phyloP scores from a whole-genome alignment of 2,888 invertebrate species.

The Diplolepis rosae region DNA sequence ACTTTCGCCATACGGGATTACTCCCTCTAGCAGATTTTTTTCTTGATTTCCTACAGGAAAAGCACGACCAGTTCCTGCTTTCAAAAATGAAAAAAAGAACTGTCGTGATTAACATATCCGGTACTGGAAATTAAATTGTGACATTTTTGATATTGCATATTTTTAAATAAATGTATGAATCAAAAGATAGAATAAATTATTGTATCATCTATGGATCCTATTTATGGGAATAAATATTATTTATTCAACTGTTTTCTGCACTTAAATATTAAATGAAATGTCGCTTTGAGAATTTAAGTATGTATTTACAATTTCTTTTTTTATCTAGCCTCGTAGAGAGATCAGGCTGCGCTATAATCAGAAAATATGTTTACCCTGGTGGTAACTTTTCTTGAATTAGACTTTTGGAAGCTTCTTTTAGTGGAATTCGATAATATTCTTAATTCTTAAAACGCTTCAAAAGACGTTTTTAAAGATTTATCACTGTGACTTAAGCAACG shows the following conservation, averaged over 20 bases:
- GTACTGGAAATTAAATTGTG: neutral
- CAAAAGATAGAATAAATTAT: too few species aligned
- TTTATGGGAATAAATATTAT: too few species aligned
- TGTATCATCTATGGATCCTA: too few species aligned
- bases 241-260: neutral
- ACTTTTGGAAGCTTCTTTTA: neutral
- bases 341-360: neutral
- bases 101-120: slow-evolving; percentile 14
- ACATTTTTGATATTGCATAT: neutral
- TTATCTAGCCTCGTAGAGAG: neutral
- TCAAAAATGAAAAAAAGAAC: neutral
- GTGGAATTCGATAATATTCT: neutral
- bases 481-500: neutral
- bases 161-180: too few species aligned
- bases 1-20: slow-evolving; percentile 49
- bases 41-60: slow-evolving; percentile 7
- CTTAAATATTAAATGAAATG: neutral
- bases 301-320: neutral
- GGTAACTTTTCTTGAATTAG: neutral
- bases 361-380: neutral
- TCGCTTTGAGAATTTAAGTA: neutral
- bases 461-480: neutral
- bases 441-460: neutral
- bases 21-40: slow-evolving; percentile 34
- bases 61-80: slow-evolving; percentile 14